Conservation (phyloP, 2,888 invertebrate species). For the Platycnemis pennipes region DNA sequence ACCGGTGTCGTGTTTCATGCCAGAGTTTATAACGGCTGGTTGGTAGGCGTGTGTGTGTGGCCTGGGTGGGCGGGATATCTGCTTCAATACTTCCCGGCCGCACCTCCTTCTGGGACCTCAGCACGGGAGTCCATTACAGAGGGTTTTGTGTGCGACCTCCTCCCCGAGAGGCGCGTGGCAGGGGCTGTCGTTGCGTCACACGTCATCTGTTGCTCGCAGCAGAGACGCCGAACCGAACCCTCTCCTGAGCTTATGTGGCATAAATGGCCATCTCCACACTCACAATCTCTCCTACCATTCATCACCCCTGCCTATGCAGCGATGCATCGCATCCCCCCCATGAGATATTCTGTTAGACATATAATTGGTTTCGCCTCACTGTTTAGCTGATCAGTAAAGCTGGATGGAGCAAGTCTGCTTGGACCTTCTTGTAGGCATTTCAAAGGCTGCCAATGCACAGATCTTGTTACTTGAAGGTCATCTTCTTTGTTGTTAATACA, state of each 20-base stretch:
- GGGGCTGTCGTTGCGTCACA: conserved; percentile 8
- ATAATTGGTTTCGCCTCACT: background rate
- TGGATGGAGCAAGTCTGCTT: too few species aligned
- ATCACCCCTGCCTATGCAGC: background rate
- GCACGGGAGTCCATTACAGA: background rate
- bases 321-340: background rate
- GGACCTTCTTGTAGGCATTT: too few species aligned
- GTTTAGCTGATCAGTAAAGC: too few species aligned
- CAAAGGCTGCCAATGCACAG: too few species aligned
- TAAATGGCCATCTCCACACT: background rate
- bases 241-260: background rate
- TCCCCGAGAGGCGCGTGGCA: background rate
- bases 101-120: background rate
- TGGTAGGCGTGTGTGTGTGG: background rate
- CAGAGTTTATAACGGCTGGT: background rate
- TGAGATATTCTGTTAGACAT: background rate
- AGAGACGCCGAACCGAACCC: background rate
- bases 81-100: background rate
- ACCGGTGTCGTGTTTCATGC: conserved; percentile 1
- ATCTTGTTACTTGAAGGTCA: too few species aligned
- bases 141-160: background rate
- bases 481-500: too few species aligned
- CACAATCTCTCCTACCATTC: background rate
- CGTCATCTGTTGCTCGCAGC: background rate
- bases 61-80: background rate